These are phyloP conservation scores for Phymastichus coffea DNA, from an alignment of 1,140 invertebrate species.

Conservation along the genomic window DNA sequence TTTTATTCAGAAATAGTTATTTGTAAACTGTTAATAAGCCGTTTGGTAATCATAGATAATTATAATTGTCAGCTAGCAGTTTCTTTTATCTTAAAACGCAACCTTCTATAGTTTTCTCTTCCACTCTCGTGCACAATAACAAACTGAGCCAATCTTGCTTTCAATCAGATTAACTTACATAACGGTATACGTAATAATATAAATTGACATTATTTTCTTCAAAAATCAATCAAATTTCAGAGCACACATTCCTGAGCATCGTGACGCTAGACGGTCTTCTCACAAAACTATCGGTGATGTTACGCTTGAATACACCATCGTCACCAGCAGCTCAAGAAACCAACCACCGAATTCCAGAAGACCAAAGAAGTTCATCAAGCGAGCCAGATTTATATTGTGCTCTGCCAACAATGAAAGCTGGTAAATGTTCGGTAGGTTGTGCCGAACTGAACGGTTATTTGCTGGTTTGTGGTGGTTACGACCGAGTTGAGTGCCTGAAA, in stretches of 20 bases:
- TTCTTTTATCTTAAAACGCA: no score
- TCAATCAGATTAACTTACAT: no score
- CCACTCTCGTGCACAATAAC: no score
- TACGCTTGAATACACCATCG: slow-evolving; percentile 58
- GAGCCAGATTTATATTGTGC: slow-evolving; percentile 63
- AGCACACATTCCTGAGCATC: slow-evolving; percentile 68
- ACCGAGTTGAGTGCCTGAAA: slow-evolving; percentile 78
- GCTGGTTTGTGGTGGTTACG: slow-evolving; percentile 82
- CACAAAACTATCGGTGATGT: slow-evolving; percentile 64
- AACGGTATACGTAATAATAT: no score
- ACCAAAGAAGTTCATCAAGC: slow-evolving; percentile 36
- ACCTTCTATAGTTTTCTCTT: no score
- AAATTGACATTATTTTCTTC: no score
- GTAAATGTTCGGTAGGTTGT: slow-evolving; percentile 75
- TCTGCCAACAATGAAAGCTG: slow-evolving; percentile 67
- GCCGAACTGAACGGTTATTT: slow-evolving; percentile 68
- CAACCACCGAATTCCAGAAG: slow-evolving; percentile 35
- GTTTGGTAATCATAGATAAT: no score
- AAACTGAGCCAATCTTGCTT: no score
- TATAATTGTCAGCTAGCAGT: no score
- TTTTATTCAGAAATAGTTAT: no score
- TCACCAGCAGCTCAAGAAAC: slow-evolving; percentile 49
- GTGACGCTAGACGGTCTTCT: slow-evolving; percentile 66
- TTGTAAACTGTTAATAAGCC: no score
- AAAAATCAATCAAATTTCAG: no score